Conservation (phyloP, 2,797 vertebrate species). For the Pantherophis vulpinus region DNA sequence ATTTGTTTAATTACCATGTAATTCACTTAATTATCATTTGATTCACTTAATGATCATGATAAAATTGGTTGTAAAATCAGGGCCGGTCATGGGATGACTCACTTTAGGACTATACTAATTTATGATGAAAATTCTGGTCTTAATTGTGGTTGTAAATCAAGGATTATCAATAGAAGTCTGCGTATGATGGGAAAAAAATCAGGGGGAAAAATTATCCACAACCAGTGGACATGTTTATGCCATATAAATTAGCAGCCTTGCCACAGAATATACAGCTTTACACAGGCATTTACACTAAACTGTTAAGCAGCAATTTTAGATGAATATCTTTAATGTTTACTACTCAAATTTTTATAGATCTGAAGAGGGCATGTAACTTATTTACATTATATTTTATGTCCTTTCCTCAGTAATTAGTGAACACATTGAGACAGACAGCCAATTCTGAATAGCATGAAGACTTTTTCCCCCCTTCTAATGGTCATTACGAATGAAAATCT, state of each 20-base stretch:
- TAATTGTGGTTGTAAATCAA: too few species aligned
- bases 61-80: too few species aligned
- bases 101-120: too few species aligned
- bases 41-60: too few species aligned
- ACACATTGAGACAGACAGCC: not conserved
- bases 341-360: constrained; percentile 6
- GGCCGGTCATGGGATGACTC: too few species aligned
- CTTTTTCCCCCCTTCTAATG: not conserved
- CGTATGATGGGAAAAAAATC: not conserved
- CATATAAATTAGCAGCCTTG: constrained; percentile 22
- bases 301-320: constrained; percentile 25
- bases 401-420: not conserved
- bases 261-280: not conserved
- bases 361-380: constrained; percentile 16
- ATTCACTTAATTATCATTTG: too few species aligned
- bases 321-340: constrained; percentile 4
- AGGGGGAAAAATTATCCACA: not conserved
- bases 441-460: not conserved
- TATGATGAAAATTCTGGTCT: too few species aligned
- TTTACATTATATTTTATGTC: constrained; percentile 2
- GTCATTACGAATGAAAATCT: not conserved
- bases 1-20: too few species aligned
- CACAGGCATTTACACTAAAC: not conserved
- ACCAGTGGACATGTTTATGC: not conserved
- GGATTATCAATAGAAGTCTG: not conserved